These are phyloP conservation scores for Trematocara marginatum DNA, from an alignment of 2,113 vertebrate species.

Conservation along the genomic window DNA sequence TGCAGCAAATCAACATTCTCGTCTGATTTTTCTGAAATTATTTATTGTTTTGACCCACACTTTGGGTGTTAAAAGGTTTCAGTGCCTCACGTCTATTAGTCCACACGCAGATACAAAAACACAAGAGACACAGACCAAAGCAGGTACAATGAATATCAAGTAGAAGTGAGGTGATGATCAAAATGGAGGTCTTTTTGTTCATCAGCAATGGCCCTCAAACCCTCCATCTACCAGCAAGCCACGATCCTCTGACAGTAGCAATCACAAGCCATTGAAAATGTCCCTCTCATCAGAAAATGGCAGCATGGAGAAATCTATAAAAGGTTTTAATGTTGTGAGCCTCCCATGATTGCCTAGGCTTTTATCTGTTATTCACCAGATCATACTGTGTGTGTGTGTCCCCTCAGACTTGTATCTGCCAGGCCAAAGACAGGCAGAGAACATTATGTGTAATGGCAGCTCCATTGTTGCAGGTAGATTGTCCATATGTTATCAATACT, in stretches of 20 bases:
- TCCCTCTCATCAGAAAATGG: slow-evolving; percentile 57
- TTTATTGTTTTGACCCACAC: slow-evolving; percentile 10
- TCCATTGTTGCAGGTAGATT: slow-evolving; percentile 48
- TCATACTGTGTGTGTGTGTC: slow-evolving; percentile 6
- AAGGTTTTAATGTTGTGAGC: slow-evolving; percentile 68
- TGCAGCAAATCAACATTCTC: background rate
- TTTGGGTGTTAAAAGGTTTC: slow-evolving; percentile 4
- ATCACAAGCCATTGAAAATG: slow-evolving; percentile 65
- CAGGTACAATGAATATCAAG: slow-evolving; percentile 24
- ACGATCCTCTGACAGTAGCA: slow-evolving; percentile 55
- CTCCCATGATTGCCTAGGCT: slow-evolving; percentile 60
- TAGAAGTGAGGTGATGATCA: slow-evolving; percentile 16
- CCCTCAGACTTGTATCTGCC: slow-evolving; percentile 28
- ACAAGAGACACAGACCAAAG: background rate
- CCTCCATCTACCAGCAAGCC: slow-evolving; percentile 1
- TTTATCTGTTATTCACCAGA: slow-evolving; percentile 69
- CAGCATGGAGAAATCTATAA: slow-evolving; percentile 67
- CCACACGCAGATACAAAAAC: background rate
- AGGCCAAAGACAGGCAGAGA: slow-evolving; percentile 36
- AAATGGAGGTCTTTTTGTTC: background rate
- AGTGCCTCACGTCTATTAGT: background rate
- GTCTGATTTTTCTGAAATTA: background rate
- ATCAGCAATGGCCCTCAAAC: slow-evolving; percentile 2
- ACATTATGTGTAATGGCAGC: slow-evolving; percentile 53
- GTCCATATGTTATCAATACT: slow-evolving; percentile 65